These are phyloP conservation scores for Metaphire vulgaris DNA, from an alignment of 1,140 invertebrate species.

Conservation along the genomic window DNA sequence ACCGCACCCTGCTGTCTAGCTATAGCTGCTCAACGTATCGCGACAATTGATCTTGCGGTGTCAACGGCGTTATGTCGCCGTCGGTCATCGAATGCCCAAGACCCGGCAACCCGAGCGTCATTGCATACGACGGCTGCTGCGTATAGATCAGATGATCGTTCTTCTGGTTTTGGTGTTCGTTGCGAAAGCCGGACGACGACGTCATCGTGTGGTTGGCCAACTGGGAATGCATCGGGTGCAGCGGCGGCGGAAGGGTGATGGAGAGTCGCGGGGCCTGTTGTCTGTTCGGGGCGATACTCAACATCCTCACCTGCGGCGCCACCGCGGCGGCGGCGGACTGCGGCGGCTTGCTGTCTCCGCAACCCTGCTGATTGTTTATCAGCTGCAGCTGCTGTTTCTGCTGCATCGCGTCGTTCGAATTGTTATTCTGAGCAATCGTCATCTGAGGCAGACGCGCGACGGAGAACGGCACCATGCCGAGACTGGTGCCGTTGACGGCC, in stretches of 20 bases:
- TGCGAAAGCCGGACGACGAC: constrained; percentile 64
- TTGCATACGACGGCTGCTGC: background rate
- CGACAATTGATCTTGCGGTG: constrained; percentile 81
- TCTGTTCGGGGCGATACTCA: background rate
- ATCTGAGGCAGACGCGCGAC: background rate
- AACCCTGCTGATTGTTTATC: background rate
- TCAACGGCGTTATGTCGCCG: constrained; percentile 87
- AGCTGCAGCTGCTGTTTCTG: background rate
- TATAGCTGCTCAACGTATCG: constrained; percentile 88
- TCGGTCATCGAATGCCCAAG: constrained; percentile 69
- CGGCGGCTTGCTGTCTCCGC: background rate
- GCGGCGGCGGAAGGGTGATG: background rate
- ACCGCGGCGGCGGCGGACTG: background rate
- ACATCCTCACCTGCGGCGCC: background rate
- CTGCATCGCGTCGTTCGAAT: background rate
- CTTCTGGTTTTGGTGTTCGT: background rate
- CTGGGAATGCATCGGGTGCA: background rate
- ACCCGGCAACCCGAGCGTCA: background rate
- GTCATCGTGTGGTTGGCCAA: background rate
- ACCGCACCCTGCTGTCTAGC: background rate
- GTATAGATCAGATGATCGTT: background rate
- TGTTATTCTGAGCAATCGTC: background rate
- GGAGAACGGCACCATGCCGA: background rate
- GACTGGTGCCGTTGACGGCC: background rate
- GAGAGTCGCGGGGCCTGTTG: background rate